Conservation (phyloP, 2,888 invertebrate genomes). For the Acanthopleura granulata region DNA sequence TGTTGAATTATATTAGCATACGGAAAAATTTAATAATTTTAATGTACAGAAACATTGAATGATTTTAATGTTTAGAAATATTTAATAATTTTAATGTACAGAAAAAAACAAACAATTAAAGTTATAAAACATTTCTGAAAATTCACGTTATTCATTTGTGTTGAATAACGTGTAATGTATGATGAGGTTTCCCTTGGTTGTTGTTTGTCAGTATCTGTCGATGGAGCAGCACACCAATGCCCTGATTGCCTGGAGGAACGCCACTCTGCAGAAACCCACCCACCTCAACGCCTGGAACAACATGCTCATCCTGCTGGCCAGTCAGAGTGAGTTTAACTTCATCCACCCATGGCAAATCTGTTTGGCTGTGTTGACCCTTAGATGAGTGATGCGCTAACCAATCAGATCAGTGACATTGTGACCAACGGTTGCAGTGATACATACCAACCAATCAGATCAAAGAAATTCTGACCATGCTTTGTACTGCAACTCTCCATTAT, state of each 20-base stretch:
- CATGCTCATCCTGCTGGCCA: constrained; percentile 86
- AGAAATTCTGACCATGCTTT: no score
- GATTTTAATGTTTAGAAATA: no score
- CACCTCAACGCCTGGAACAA: constrained; percentile 94
- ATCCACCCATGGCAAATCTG: background rate
- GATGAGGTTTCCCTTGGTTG: background rate
- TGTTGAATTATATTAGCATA: no score
- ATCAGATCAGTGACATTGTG: background rate
- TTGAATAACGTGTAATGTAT: no score
- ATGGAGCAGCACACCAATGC: constrained; percentile 82
- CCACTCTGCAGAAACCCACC: constrained; percentile 81
- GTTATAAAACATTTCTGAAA: no score
- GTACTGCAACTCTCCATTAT: no score
- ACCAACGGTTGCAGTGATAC: background rate
- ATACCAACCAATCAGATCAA: no score
- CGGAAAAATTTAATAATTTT: no score
- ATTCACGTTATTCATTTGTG: no score
- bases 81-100: no score
- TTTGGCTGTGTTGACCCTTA: background rate
- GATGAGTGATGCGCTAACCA: background rate
- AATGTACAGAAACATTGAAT: no score
- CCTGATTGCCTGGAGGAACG: constrained; percentile 84
- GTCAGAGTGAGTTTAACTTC: constrained; percentile 73
- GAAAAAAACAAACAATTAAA: no score
- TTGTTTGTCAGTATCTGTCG: constrained; percentile 80